Evolutionary conservation across 2,113 vertebrate species (phyloP), one percentile per base, ranked within the genome.

Genomic region (Cololabis saira): DNA sequence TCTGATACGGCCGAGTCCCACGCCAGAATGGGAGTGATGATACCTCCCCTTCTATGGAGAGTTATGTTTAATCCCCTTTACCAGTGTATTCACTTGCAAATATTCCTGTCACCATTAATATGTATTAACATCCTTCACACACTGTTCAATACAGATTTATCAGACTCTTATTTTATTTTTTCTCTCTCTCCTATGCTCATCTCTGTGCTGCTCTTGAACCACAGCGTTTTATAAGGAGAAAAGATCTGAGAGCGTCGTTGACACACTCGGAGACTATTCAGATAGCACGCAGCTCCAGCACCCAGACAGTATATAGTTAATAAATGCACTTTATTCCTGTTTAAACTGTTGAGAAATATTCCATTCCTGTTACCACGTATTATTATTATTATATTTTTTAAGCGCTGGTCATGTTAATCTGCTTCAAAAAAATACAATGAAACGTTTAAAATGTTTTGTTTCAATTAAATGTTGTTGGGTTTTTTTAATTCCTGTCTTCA

Each of bases 31-130:
- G 93, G 94, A 95, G 94, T 94, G 93, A 94, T 92, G 93, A 94
- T 89, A 91, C 91, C 90, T 95, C 95, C 93, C 94, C 92, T 95
- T 97, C 89, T 95, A 95, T 95, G 93, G 95, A 94, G 95, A 95
- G 90, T 95, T 95, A 95, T 94, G 94, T 96, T 95, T 96, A 95
- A 96, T 97, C 95, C 95, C 86, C 78, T 91, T 90, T 82, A 91
- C 93, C 94, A 94, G 94, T 95, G 95, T 95, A 97, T 95, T 95
- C 95, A 95, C 93, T 91, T 76, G 76, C 91, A 92, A 93, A 94
- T 94, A 89, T 90, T 95, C 91, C 94, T 93, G 92, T 96, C 93
- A 95, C 93, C 94, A 96, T 95, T 96, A 96, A 96, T 96, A 95
- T 93, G 95, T 95, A 95, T 96, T 96, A 90, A 91, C 87, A 90